Evolutionary conservation across 1,140 invertebrate genomes (phyloP), one percentile per base, ranked within the genome.

Genomic region (Dinothrombium tinctorium): DNA sequence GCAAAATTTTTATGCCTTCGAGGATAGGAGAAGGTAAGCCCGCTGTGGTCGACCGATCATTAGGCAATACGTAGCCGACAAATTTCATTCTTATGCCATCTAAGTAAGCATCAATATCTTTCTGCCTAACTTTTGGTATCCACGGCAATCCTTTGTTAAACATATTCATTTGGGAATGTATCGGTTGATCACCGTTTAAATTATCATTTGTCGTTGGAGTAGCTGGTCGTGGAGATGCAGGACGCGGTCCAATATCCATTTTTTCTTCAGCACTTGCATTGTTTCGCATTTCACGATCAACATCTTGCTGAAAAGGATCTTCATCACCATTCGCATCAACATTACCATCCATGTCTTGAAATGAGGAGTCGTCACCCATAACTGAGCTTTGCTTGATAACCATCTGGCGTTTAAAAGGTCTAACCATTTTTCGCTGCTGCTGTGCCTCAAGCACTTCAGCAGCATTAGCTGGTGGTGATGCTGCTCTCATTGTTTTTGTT

Each of bases 101-200:
- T 45, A 95, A 59, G 60, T 94, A 95, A 46, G 68, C 64, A 51
- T 94, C 82, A 33, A 92, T 73, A 56, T 90, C 83, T 61, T 79
- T 82, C 53, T 83, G 76, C 5, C 82, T 64, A n/a, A 94, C 86
- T 70, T 95, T 95, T 7, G 87, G 84, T 46, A 74, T 72, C 89
- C 87, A 95, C 2, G 89, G 87, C 45, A 95, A 64, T 42, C 73
- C 46, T 44, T 53, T 54, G 14, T 46, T 44, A 7, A 32, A 20
- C 3, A 25, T 42, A 11, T 20, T 11, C 25, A 40, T 8, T 48
- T 40, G 15, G 11, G 2, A 15, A 33, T 40, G 56, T 29, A 46
- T 40, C 43, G 57, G 53, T 37, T 59, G 58, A 44, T 57, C 53
- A 41, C 59, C 54, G 26, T 55, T 45, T 32, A 54, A 54, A 38